Percentiles rank a stretch among this genome's conserved stretches.
These are phyloP conservation scores for Carcharodon carcharias DNA, from an alignment of 2,797 vertebrate species.

Conservation along the genomic window DNA sequence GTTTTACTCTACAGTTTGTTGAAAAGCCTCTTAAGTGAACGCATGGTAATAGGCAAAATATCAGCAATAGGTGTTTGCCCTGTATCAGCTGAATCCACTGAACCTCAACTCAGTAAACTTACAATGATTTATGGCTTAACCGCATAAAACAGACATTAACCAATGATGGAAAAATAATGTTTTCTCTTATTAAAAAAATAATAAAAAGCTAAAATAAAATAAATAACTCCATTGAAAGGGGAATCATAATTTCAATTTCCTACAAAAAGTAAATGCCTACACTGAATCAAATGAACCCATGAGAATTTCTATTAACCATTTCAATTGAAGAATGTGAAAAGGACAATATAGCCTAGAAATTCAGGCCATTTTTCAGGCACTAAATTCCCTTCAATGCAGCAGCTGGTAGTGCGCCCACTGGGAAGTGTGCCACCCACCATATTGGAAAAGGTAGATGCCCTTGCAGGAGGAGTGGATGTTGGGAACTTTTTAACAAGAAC, in stretches of 20 bases:
- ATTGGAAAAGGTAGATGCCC: background rate
- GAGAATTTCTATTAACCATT: background rate
- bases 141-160: background rate
- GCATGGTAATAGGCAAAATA: background rate
- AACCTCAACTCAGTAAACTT: background rate
- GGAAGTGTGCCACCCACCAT: background rate
- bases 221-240: background rate
- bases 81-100: background rate
- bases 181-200: background rate
- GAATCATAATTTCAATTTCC: background rate
- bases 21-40: background rate
- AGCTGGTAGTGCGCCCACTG: background rate
- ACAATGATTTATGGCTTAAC: background rate
- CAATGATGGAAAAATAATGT: background rate
- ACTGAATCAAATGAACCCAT: background rate
- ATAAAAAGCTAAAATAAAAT: background rate
- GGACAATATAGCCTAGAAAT: background rate
- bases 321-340: background rate
- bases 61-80: background rate
- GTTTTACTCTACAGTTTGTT: background rate
- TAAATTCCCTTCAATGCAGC: background rate
- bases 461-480: background rate
- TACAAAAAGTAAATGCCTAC: background rate
- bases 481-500: background rate
- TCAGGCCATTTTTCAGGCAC: background rate